A percentile compares a stretch with the other conserved stretches of the same genome.
These are phyloP conservation scores for Hylyphantes graminicola DNA, from an alignment of 1,140 invertebrate species.

Conservation along the genomic window DNA sequence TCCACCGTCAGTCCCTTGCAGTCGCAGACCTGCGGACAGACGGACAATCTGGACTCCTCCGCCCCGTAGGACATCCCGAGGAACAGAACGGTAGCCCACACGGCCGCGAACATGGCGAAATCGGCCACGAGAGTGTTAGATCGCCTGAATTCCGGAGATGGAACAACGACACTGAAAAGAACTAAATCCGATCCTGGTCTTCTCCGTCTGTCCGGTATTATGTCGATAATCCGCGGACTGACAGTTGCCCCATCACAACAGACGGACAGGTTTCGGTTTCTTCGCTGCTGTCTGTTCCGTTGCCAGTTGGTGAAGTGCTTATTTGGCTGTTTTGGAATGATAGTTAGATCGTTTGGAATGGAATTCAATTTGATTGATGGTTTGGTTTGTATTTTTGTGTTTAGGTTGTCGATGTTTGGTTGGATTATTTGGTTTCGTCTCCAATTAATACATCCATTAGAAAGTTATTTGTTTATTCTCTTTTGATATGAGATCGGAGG, in stretches of 20 bases:
- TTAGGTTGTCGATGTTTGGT: no score
- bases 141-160: neutral
- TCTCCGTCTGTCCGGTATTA: neutral
- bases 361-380: no score
- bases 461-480: no score
- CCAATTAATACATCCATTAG: no score
- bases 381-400: no score
- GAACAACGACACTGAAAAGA: neutral
- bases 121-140: constrained; percentile 1
- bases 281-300: neutral
- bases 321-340: no score
- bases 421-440: no score
- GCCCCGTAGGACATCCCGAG: constrained; percentile 27
- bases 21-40: constrained; percentile 82
- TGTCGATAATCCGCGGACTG: constrained; percentile 39
- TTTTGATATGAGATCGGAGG: no score
- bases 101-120: constrained; percentile 11
- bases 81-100: constrained; percentile 39
- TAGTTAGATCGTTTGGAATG: no score
- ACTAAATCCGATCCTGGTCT: neutral
- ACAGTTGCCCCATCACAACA: constrained; percentile 31
- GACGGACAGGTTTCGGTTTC: constrained; percentile 38
- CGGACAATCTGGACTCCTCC: constrained; percentile 54
- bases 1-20: constrained; percentile 82
- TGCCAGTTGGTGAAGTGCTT: neutral